Percentiles rank a stretch among this genome's conserved stretches.
phyloP scores from a whole-genome alignment of 2,113 vertebrate species.

The Lathamus discolor region DNA sequence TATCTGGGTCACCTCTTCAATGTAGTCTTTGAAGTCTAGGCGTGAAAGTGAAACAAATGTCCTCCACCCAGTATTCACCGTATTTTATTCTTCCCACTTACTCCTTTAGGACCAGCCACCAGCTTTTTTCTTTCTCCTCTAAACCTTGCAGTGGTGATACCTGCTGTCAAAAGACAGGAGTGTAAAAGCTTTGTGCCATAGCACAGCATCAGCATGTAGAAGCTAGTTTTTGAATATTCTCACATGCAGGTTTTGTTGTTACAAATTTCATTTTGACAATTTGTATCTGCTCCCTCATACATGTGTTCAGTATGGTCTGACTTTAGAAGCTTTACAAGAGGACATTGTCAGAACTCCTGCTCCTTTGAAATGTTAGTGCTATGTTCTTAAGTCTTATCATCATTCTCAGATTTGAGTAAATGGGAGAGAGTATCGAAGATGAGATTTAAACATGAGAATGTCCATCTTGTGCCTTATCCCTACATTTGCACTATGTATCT shows the following conservation, averaged over 20 bases:
- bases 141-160: neutral
- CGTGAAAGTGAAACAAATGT: neutral
- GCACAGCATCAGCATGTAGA: neutral
- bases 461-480: constrained; percentile 11
- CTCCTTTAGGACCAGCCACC: neutral
- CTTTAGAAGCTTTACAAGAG: neutral
- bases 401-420: constrained; percentile 12
- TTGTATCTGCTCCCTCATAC: neutral
- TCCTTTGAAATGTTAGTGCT: neutral
- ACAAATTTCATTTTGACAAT: neutral
- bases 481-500: constrained; percentile 28
- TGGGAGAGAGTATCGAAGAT: constrained; percentile 37
- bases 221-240: neutral
- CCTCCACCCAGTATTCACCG: neutral
- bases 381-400: neutral
- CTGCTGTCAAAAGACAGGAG: neutral
- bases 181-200: neutral
- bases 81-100: neutral
- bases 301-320: rapidly evolving
- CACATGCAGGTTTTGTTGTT: neutral
- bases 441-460: constrained; percentile 10
- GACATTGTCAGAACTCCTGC: neutral
- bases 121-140: neutral
- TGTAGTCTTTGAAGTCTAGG: neutral
- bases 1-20: neutral